A percentile compares a stretch with the other conserved stretches of the same genome.
phyloP scores from a whole-genome alignment of 1,140 invertebrate genomes.

The Leptinotarsa lineolata region DNA sequence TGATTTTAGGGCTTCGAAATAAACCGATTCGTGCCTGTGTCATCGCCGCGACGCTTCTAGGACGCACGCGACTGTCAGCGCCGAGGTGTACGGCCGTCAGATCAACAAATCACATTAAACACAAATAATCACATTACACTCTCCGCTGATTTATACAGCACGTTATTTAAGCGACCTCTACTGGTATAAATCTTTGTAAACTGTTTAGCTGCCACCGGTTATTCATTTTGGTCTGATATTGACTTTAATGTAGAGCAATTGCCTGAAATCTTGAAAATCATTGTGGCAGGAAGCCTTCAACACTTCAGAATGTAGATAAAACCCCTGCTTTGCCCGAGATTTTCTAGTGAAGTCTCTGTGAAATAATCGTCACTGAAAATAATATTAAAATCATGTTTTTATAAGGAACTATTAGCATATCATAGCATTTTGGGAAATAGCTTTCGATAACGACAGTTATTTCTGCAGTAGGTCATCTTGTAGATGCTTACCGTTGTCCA shows the following conservation, averaged over 20 bases:
- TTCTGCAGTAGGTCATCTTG: too few relatives aligned
- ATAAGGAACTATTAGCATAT: too few relatives aligned
- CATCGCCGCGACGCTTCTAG: slow-evolving; percentile 42
- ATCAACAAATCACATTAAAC: slow-evolving; percentile 56
- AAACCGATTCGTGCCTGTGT: slow-evolving; percentile 17
- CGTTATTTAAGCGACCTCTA: slow-evolving; percentile 52
- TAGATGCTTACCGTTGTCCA: too few relatives aligned
- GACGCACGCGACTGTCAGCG: slow-evolving; percentile 48
- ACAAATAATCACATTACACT: slow-evolving; percentile 57
- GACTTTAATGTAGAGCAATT: slow-evolving; percentile 1
- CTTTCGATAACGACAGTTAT: too few relatives aligned
- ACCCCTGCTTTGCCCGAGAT: too few relatives aligned
- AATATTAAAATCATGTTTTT: too few relatives aligned
- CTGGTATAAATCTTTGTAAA: slow-evolving; percentile 52
- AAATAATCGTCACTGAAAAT: too few relatives aligned
- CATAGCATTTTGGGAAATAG: too few relatives aligned
- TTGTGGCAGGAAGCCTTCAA: too few relatives aligned
- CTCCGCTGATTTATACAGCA: slow-evolving; percentile 54
- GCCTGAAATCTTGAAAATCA: neutral
- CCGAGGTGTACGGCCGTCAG: slow-evolving; percentile 53
- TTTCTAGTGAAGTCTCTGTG: too few relatives aligned
- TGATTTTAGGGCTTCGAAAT: neutral
- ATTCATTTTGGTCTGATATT: slow-evolving; percentile 28
- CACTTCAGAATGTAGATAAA: too few relatives aligned
- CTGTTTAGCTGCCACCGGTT: slow-evolving; percentile 44